These are phyloP conservation scores for Acromyrmex heyeri DNA, from an alignment of 1,140 invertebrate genomes.

Conservation along the genomic window DNA sequence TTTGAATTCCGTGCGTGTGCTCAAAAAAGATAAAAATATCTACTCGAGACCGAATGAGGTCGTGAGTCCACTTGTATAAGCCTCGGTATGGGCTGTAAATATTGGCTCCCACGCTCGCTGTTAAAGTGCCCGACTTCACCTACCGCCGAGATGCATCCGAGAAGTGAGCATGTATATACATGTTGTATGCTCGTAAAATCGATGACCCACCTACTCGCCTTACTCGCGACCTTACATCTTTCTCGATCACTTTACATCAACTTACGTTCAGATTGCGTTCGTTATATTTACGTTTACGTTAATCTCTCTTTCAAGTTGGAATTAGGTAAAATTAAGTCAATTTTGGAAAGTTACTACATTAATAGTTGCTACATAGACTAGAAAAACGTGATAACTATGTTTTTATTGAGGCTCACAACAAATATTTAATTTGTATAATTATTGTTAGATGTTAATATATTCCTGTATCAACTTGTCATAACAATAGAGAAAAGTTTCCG, in stretches of 20 bases:
- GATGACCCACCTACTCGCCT: constrained; percentile 29
- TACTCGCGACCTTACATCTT: constrained; percentile 21
- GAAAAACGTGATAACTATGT: not conserved
- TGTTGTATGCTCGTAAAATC: constrained; percentile 23
- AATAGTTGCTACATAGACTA: not conserved
- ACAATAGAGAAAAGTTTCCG: constrained; percentile 15
- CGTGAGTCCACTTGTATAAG: constrained; percentile 22
- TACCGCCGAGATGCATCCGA: constrained; percentile 19
- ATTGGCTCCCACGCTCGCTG: constrained; percentile 43
- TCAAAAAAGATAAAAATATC: constrained; percentile 6
- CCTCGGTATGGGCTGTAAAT: constrained; percentile 27
- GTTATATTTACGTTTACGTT: not conserved
- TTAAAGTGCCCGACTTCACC: constrained; percentile 35
- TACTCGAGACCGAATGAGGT: not conserved
- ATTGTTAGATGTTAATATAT: not conserved
- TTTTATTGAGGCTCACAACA: not conserved
- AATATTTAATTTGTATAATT: not conserved
- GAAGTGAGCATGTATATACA: constrained; percentile 15
- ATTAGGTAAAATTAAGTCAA: not conserved
- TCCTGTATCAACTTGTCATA: not conserved
- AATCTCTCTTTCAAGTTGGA: not conserved
- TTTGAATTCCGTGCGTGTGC: not conserved
- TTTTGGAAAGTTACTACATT: not conserved
- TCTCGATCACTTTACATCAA: constrained; percentile 7
- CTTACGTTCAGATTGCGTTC: constrained; percentile 23